Percentiles rank a stretch among this genome's conserved stretches.
These are phyloP conservation scores for Belgica antarctica DNA, from an alignment of 2,888 invertebrate genomes.

Conservation along the genomic window DNA sequence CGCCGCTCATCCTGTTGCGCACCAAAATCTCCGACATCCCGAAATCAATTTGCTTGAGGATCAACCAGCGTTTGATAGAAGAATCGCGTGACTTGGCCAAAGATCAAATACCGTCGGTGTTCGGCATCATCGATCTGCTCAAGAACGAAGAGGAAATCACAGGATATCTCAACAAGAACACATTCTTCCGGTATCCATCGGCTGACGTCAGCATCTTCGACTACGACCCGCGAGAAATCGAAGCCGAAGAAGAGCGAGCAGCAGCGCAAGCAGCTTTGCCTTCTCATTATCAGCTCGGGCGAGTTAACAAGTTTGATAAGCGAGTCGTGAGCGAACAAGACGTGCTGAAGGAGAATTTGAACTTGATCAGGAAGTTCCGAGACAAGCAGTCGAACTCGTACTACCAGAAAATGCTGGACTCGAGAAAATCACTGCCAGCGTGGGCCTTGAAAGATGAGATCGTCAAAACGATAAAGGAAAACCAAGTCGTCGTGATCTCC, in stretches of 20 bases:
- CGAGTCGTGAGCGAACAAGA: slow-evolving; percentile 58
- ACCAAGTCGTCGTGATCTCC: slow-evolving; percentile 68
- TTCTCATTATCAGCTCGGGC: slow-evolving; percentile 65
- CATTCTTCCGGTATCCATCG: slow-evolving; percentile 44
- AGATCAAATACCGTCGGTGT: slow-evolving; percentile 71
- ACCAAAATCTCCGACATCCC: slow-evolving; percentile 64
- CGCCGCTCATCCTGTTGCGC: slow-evolving; percentile 69
- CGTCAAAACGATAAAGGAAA: slow-evolving; percentile 62
- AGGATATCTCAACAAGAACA: slow-evolving; percentile 45
- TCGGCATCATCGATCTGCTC: slow-evolving; percentile 68
- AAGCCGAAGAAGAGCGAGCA: slow-evolving; percentile 47
- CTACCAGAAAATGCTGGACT: slow-evolving; percentile 66
- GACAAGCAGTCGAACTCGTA: slow-evolving; percentile 62
- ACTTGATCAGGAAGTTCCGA: slow-evolving; percentile 62
- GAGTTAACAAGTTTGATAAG: slow-evolving; percentile 59
- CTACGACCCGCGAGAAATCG: slow-evolving; percentile 46
- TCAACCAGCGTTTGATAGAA: slow-evolving; percentile 65
- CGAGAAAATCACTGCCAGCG: slow-evolving; percentile 67
- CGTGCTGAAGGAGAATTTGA: slow-evolving; percentile 62
- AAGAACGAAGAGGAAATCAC: slow-evolving; percentile 68
- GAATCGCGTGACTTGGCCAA: slow-evolving; percentile 65
- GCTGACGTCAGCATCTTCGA: slow-evolving; percentile 38
- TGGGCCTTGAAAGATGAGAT: slow-evolving; percentile 70
- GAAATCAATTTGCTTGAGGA: slow-evolving; percentile 62
- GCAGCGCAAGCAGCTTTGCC: slow-evolving; percentile 52